These are phyloP conservation scores for Bagarius yarrelli DNA, from an alignment of 2,113 vertebrate species.

Conservation along the genomic window DNA sequence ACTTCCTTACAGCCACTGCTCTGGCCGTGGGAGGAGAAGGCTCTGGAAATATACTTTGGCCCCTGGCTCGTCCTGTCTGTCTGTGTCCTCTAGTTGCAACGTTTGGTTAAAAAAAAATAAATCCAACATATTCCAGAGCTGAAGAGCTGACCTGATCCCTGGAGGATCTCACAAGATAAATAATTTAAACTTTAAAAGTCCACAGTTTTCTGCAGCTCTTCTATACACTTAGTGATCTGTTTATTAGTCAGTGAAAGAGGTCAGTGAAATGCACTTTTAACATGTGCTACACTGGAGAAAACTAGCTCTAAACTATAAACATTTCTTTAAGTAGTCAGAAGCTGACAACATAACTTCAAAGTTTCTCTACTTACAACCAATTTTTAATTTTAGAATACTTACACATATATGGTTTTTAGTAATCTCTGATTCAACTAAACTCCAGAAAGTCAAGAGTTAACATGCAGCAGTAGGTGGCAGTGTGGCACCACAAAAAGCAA, in stretches of 20 bases:
- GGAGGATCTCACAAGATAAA: slow-evolving; percentile 72
- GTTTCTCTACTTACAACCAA: background rate
- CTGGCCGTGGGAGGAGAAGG: slow-evolving; percentile 67
- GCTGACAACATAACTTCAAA: background rate
- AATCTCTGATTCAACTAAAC: slow-evolving; percentile 53
- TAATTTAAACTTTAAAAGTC: slow-evolving; percentile 72
- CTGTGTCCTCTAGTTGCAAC: slow-evolving; percentile 38
- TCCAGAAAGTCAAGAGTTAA: slow-evolving; percentile 20
- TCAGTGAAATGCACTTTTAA: background rate
- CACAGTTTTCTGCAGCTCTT: slow-evolving; percentile 70
- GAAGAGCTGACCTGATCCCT: slow-evolving; percentile 71
- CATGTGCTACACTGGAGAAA: background rate
- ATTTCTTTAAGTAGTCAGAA: background rate
- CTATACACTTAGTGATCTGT: slow-evolving; percentile 54
- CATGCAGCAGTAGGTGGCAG: slow-evolving; percentile 74
- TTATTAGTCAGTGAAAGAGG: slow-evolving; percentile 9
- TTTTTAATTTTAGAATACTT: slow-evolving; percentile 38
- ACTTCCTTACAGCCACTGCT: slow-evolving; percentile 62
- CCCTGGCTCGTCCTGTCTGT: slow-evolving; percentile 16
- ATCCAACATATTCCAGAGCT: slow-evolving; percentile 62
- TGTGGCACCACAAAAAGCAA: slow-evolving; percentile 69
- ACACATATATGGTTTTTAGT: slow-evolving; percentile 58
- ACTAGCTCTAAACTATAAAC: background rate
- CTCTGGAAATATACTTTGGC: slow-evolving; percentile 69
- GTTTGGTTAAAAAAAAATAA: background rate